Conservation (phyloP, 2,888 invertebrate genomes). For the Alloscopus bannaensis region DNA sequence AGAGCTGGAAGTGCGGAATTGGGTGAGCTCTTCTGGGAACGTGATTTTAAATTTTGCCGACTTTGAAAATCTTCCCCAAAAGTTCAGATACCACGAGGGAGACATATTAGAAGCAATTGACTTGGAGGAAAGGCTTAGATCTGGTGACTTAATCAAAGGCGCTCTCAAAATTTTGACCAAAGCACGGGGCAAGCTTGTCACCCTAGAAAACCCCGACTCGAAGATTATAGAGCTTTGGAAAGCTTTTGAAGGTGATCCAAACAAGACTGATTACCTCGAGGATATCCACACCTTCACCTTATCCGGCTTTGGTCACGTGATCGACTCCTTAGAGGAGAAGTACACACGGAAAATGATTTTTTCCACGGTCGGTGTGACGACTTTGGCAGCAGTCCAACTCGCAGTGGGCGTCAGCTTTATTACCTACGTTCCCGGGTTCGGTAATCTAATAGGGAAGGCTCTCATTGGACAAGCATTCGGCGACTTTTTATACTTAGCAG, state of each 20-base stretch:
- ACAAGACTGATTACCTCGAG: not conserved
- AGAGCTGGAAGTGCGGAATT: not conserved
- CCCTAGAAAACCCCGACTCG: not conserved
- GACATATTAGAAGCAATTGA: too few species aligned
- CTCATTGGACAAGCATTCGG: conserved; percentile 72
- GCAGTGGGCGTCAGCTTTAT: conserved; percentile 66
- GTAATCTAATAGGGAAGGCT: conserved; percentile 65
- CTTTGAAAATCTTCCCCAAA: not conserved
- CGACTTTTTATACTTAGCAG: conserved; percentile 71
- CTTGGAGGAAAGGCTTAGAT: not conserved
- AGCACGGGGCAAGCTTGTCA: not conserved
- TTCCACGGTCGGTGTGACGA: conserved; percentile 1
- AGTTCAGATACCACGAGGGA: conserved; percentile 1
- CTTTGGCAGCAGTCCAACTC: conserved; percentile 71
- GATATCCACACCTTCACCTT: not conserved
- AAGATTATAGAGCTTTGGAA: not conserved
- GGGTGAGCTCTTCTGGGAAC: not conserved
- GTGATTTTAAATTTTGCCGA: not conserved
- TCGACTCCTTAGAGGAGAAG: not conserved
- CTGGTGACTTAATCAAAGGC: not conserved
- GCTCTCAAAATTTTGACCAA: not conserved
- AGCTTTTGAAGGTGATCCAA: not conserved
- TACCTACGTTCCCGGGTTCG: conserved; percentile 59
- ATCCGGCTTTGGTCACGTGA: conserved; percentile 9
- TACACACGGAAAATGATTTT: conserved; percentile 20